These are phyloP conservation scores for Armadillidium nasatum DNA, from an alignment of 1,140 invertebrate species.

Conservation along the genomic window DNA sequence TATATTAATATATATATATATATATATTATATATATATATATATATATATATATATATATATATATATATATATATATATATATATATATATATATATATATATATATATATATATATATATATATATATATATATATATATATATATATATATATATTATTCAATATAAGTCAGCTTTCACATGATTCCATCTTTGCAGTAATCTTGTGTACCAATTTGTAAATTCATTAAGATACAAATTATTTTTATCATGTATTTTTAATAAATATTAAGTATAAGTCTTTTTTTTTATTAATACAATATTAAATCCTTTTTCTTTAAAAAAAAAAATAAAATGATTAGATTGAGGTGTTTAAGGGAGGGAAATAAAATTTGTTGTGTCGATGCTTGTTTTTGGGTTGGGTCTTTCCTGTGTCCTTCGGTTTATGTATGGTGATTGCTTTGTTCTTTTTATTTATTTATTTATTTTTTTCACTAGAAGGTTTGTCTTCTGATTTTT, in stretches of 20 bases:
- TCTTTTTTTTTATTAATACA: neutral
- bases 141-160: too few species aligned
- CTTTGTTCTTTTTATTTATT: neutral
- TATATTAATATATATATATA: too few species aligned
- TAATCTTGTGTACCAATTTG: neutral
- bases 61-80: too few species aligned
- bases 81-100: too few species aligned
- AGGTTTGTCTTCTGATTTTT: neutral
- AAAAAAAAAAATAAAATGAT: neutral
- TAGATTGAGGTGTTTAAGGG: neutral
- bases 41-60: too few species aligned
- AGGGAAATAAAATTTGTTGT: neutral
- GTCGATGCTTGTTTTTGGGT: too few species aligned
- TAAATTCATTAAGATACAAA: neutral
- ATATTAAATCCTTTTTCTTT: too few species aligned
- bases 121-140: too few species aligned
- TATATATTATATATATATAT: too few species aligned
- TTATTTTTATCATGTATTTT: slow-evolving; percentile 1
- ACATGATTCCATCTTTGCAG: neutral
- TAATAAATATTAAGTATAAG: neutral
- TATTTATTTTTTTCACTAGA: neutral
- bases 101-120: too few species aligned
- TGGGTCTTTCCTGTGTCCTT: neutral
- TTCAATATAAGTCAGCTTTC: too few species aligned
- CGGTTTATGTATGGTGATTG: neutral